Base-by-base conservation (phyloP, 2,888 invertebrate genomes). In the Mesochorus sp. region DNA sequence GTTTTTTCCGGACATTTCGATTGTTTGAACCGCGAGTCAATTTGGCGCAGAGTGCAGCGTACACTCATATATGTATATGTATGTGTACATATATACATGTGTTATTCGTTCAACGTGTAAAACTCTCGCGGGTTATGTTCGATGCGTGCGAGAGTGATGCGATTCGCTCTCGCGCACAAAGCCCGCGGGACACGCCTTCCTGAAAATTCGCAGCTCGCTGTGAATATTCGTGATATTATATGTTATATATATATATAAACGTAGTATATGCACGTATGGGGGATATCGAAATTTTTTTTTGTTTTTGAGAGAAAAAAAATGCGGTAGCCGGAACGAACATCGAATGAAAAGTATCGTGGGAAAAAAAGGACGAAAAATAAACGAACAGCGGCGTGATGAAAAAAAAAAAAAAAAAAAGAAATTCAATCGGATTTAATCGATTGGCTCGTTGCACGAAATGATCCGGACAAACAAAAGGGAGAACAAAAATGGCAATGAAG, bases 101-200 rank as follows among this genome's bases (percentile, higher is more conserved):
- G 51, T 51, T 39, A 66, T 51, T 61, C 39, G 37, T 34, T 68
- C 47, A 26, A 19, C 51, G 37, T 62, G 64, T 31, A 64, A 47
- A 57, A 12, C 44, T 24, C 53, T 39, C 53, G 31, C 47, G 1
- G 42, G 34, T 8, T 12, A 49, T 51, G 59, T 59, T 61, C 39
- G 59, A 70, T 70, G 49, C 24, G 59, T 28, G 39, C 59, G 42
- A 70, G 37, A 70, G 47, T 70, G 68, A 59, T 70, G 47, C 39
- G 39, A 55, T 8, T 37, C 44, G 19, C 26, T 8, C 5, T 55
- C 55, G 44, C 44, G 21, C 49, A 61, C 31, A 70, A 39, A 39
- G 42, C 59, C 24, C 8, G 34, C 39, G 26, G 49, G 37, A 70
- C 49, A 51, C 39, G 59, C 49, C 28, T 57, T 42, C 51, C 26